These are phyloP conservation scores for Philereme vetulata DNA, from an alignment of 2,888 invertebrate genomes.

Conservation along the genomic window DNA sequence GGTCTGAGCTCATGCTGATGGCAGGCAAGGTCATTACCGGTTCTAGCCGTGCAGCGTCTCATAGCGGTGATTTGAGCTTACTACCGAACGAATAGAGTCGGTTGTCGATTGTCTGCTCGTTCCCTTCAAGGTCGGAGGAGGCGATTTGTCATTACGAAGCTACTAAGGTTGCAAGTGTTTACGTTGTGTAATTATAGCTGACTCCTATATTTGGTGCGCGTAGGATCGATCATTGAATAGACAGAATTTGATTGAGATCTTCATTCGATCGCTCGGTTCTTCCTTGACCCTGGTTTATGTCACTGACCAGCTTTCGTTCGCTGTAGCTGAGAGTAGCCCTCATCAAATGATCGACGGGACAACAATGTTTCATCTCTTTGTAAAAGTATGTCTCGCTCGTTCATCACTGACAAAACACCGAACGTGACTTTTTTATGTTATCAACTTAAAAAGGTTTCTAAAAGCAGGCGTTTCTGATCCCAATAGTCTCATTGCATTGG, in stretches of 20 bases:
- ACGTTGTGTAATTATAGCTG: conserved; percentile 44
- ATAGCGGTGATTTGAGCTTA: conserved; percentile 42
- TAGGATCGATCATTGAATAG: conserved; percentile 10
- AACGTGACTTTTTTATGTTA: conserved; percentile 1
- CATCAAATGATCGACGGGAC: too few species aligned
- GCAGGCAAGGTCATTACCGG: conserved; percentile 70
- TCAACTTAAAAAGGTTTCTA: neutral
- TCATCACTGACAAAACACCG: neutral
- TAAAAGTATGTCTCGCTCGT: neutral
- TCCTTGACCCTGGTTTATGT: neutral
- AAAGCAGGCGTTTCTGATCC: conserved; percentile 2
- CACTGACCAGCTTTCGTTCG: too few species aligned
- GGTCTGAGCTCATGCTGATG: conserved; percentile 57
- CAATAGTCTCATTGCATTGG: neutral
- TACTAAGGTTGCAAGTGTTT: conserved; percentile 49
- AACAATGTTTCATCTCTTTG: too few species aligned
- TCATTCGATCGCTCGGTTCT: conserved; percentile 9
- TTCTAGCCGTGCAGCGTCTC: conserved; percentile 31
- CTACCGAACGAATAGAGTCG: conserved; percentile 50
- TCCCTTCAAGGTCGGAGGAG: conserved; percentile 57
- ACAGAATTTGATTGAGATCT: too few species aligned
- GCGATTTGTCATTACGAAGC: conserved; percentile 53
- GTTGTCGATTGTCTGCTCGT: conserved; percentile 43
- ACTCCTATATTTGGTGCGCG: conserved; percentile 34
- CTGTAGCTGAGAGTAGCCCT: too few species aligned